These are phyloP conservation scores for Neogale vison DNA, from an alignment of 2,113 vertebrate genomes.

Conservation along the genomic window DNA sequence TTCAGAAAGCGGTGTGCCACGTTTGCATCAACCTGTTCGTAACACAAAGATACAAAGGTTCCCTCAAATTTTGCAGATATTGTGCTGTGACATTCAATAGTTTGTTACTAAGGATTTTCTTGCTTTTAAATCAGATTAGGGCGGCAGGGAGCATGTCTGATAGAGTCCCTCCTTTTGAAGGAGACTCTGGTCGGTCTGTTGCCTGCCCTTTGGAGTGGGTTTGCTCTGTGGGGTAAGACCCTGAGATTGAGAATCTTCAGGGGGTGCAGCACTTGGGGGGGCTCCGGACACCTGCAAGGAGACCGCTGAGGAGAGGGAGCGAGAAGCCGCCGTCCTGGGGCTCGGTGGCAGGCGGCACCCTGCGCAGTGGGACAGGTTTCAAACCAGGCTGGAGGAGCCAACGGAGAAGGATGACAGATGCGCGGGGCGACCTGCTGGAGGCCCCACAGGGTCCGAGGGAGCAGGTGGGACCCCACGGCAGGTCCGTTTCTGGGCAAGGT, in stretches of 20 bases:
- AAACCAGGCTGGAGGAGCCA: neutral
- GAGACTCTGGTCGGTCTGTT: neutral
- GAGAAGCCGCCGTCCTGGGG: neutral
- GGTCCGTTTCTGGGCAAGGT: too few species aligned
- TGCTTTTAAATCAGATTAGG: neutral
- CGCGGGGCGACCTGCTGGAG: fast-evolving
- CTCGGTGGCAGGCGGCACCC: neutral
- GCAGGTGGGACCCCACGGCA: fast-evolving
- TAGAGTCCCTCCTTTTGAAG: neutral
- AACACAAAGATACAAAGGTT: neutral
- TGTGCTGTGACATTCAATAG: fast-evolving
- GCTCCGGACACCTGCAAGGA: neutral
- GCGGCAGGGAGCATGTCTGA: neutral
- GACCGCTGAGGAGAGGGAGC: neutral
- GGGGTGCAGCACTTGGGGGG: too few species aligned
- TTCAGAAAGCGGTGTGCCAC: neutral
- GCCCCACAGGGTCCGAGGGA: too few species aligned
- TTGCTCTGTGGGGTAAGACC: fast-evolving
- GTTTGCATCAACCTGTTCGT: neutral
- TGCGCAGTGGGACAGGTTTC: fast-evolving
- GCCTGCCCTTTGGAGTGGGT: neutral
- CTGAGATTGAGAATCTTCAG: neutral
- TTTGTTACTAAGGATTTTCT: neutral
- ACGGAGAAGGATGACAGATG: neutral
- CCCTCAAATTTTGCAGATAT: fast-evolving